These are phyloP conservation scores for Podocnemis expansa DNA, from an alignment of 2,113 vertebrate genomes.

Conservation along the genomic window DNA sequence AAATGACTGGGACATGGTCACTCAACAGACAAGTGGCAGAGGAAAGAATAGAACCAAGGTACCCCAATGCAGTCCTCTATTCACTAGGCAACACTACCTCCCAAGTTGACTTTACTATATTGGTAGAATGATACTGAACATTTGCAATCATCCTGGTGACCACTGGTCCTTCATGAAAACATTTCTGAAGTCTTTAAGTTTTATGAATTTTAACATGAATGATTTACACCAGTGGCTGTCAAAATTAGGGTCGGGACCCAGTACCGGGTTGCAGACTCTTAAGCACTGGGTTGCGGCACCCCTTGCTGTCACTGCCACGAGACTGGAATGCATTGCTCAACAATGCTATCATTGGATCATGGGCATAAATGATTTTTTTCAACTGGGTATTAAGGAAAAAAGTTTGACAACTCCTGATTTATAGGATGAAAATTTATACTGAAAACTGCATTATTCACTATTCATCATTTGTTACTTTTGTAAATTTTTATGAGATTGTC, in stretches of 20 bases:
- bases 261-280: too few species aligned
- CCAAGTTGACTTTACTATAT: background rate
- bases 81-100: background rate
- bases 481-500: conserved; percentile 9
- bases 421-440: conserved; percentile 23
- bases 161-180: background rate
- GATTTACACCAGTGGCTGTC: too few species aligned
- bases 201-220: conserved; percentile 11
- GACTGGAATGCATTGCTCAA: too few species aligned
- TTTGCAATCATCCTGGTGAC: background rate
- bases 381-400: too few species aligned
- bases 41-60: background rate
- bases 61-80: background rate
- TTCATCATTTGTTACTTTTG: conserved; percentile 8
- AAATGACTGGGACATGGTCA: background rate
- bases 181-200: conserved; percentile 17
- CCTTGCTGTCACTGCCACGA: too few species aligned
- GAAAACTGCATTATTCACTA: conserved; percentile 2
- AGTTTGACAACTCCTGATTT: too few species aligned
- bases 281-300: too few species aligned
- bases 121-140: background rate
- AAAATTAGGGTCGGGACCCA: too few species aligned
- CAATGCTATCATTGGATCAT: too few species aligned
- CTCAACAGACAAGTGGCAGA: background rate
- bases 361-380: too few species aligned